Evolutionary conservation across 2,113 vertebrate genomes (phyloP).

Genomic region (Heterochromis multidens): DNA sequence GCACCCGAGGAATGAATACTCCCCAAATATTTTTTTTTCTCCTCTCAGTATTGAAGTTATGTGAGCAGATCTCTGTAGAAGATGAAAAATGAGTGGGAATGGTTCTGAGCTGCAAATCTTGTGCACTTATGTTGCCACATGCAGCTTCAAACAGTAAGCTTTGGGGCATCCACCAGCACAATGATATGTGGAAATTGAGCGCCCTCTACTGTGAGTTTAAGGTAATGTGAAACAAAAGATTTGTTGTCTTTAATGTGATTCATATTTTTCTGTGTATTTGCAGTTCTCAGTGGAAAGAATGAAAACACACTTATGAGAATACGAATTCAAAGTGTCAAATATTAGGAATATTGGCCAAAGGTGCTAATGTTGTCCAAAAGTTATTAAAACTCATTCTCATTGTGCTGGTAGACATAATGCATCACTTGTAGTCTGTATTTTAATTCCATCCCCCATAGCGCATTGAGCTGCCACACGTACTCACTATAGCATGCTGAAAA

Average conservation of each 20-base stretch:
- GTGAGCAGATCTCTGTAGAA: background rate
- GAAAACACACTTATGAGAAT: background rate
- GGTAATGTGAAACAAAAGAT: background rate
- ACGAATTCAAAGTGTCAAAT: background rate
- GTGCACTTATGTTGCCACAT: background rate
- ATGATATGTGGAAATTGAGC: background rate
- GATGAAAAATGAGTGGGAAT: background rate
- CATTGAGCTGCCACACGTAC: too few species aligned
- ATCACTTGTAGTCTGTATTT: background rate
- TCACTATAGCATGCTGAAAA: too few species aligned
- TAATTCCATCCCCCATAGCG: background rate
- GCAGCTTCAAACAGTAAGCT: background rate
- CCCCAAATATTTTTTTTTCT: background rate
- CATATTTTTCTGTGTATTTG: background rate
- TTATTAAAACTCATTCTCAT: background rate
- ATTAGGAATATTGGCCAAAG: background rate
- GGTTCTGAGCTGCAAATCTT: background rate
- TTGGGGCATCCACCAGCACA: background rate
- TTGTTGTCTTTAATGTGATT: background rate
- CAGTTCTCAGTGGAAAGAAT: background rate
- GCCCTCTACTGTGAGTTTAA: slow-evolving; percentile 45
- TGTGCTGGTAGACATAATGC: background rate
- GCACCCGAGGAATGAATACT: background rate
- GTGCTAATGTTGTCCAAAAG: background rate
- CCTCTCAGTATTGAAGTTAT: background rate